These are phyloP conservation scores for Subacronicta megacephala DNA, from an alignment of 2,888 invertebrate genomes.

Conservation along the genomic window DNA sequence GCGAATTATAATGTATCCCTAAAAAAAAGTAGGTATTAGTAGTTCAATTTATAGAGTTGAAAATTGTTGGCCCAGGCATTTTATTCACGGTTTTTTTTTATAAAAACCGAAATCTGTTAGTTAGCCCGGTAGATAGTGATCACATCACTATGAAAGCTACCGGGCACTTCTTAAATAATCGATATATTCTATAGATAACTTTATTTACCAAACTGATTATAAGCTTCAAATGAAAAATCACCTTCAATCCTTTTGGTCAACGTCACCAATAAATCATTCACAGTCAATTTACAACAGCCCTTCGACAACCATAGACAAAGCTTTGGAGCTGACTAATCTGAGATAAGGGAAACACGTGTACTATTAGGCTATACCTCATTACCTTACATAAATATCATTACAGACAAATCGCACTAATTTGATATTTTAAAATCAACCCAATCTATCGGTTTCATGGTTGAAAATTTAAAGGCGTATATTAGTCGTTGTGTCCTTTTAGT, in stretches of 20 bases:
- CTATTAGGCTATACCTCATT: conserved; percentile 73
- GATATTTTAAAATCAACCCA: conserved; percentile 14
- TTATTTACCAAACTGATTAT: conserved; percentile 37
- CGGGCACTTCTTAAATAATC: too few relatives aligned
- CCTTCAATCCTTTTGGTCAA: conserved; percentile 62
- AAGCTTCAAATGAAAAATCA: conserved; percentile 41
- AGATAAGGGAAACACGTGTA: conserved; percentile 84
- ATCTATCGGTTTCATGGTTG: conserved; percentile 4
- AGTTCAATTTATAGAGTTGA: too few relatives aligned
- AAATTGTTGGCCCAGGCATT: too few relatives aligned
- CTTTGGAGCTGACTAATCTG: conserved; percentile 70
- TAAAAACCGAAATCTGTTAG: too few relatives aligned
- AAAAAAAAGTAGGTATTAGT: too few relatives aligned
- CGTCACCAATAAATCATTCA: conserved; percentile 81
- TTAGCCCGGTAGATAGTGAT: too few relatives aligned
- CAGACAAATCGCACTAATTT: conserved; percentile 2
- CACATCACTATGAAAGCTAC: too few relatives aligned
- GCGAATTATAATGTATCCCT: too few relatives aligned
- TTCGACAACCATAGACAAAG: conserved; percentile 58
- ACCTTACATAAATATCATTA: conserved; percentile 46
- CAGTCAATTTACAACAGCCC: conserved; percentile 80
- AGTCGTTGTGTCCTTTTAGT: conserved; percentile 13
- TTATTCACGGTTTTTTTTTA: too few relatives aligned
- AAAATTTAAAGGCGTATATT: conserved; percentile 7
- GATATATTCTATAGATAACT: background rate